Conservation (phyloP, 2,888 invertebrate genomes). For the Meganola albula region DNA sequence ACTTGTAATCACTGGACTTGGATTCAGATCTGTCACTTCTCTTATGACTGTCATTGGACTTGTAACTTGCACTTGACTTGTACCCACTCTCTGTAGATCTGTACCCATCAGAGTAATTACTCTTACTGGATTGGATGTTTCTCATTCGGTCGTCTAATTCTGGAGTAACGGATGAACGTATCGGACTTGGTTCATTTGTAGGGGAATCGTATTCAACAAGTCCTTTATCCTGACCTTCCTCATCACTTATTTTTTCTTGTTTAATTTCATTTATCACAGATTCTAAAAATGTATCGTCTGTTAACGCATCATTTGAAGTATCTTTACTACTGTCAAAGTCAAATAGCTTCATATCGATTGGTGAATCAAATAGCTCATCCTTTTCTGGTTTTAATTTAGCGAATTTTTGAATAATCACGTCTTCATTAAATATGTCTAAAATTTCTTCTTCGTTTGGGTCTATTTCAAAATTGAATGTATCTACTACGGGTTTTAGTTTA, state of each 20-base stretch:
- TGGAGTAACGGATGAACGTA: slow-evolving; percentile 50
- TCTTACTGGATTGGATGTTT: slow-evolving; percentile 26
- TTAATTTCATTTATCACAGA: slow-evolving; percentile 69
- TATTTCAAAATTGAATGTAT: slow-evolving; percentile 64
- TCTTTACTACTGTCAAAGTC: slow-evolving; percentile 46
- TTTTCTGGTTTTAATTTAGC: slow-evolving; percentile 31
- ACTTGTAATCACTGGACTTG: no score
- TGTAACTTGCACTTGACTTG: slow-evolving; percentile 22
- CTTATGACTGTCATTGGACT: not conserved
- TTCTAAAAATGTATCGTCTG: slow-evolving; percentile 63
- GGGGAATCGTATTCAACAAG: slow-evolving; percentile 70
- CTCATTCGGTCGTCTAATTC: slow-evolving; percentile 52
- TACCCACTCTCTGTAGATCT: slow-evolving; percentile 31
- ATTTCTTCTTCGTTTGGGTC: slow-evolving; percentile 56
- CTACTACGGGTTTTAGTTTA: slow-evolving; percentile 59
- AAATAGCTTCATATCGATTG: slow-evolving; percentile 35
- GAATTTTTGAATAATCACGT: slow-evolving; percentile 37
- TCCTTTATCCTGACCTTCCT: slow-evolving; percentile 56
- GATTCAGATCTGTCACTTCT: no score
- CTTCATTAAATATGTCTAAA: slow-evolving; percentile 55
- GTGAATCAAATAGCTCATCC: slow-evolving; percentile 37
- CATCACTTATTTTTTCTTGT: slow-evolving; percentile 55
- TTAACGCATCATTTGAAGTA: slow-evolving; percentile 44
- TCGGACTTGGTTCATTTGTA: slow-evolving; percentile 34
- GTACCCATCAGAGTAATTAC: slow-evolving; percentile 29